Conservation (phyloP, 1,140 invertebrate genomes). For the Grapholita molesta region DNA sequence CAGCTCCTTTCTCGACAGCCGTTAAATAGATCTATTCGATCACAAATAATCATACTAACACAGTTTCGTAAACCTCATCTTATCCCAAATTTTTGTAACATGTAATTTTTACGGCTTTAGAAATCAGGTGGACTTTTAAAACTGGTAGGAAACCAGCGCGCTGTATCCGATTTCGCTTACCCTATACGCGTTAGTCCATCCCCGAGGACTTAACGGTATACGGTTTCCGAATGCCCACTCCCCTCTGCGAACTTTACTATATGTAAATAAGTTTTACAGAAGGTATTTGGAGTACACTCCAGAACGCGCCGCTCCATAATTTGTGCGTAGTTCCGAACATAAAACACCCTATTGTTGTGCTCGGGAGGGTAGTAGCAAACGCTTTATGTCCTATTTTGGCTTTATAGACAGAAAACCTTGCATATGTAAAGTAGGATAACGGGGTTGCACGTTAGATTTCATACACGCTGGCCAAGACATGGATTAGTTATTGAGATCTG, state of each 20-base stretch:
- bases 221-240: constrained; percentile 19
- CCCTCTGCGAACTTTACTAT: constrained; percentile 19
- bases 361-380: constrained; percentile 45
- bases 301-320: constrained; percentile 21
- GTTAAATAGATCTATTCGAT: background rate
- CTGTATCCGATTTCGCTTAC: constrained; percentile 28
- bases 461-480: background rate
- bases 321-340: constrained; percentile 28
- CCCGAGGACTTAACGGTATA: constrained; percentile 23
- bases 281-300: constrained; percentile 22
- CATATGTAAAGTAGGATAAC: constrained; percentile 30
- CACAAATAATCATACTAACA: background rate
- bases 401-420: constrained; percentile 27
- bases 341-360: constrained; percentile 49
- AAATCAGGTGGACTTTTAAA: background rate
- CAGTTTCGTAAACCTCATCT: background rate
- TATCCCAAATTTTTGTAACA: background rate
- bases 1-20: background rate
- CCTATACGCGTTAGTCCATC: constrained; percentile 20
- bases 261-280: constrained; percentile 35
- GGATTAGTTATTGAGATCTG: background rate
- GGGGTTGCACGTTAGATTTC: background rate
- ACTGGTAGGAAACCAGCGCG: background rate
- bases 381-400: constrained; percentile 52
- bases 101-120: background rate